phyloP scores from a whole-genome alignment of 1,140 invertebrate genomes.

The Drosophila nebulosa region DNA sequence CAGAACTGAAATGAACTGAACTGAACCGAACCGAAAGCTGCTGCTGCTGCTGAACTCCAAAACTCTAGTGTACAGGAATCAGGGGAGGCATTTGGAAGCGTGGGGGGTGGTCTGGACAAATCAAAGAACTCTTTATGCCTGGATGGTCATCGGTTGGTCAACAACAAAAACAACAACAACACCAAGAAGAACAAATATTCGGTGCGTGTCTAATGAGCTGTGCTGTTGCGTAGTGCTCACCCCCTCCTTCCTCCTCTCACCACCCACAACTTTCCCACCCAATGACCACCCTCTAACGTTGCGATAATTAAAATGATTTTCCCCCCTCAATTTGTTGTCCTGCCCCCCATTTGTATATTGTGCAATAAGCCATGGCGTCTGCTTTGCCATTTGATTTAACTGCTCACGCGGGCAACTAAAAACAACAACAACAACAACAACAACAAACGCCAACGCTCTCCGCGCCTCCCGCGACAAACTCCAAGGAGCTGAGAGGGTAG shows the following conservation, averaged over 20 bases:
- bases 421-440: conserved; percentile 15
- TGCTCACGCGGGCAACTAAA: conserved; percentile 56
- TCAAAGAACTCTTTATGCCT: conserved; percentile 68
- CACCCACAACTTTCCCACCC: background rate
- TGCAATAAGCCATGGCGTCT: conserved; percentile 69
- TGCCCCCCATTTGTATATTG: conserved; percentile 26
- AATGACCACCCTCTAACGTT: conserved; percentile 23
- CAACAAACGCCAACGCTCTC: conserved; percentile 8
- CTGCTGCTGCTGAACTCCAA: too few relatives aligned
- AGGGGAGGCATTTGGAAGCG: background rate
- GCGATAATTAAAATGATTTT: conserved; percentile 65
- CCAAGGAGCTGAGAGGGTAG: too few relatives aligned
- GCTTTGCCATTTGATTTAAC: conserved; percentile 74
- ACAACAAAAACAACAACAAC: conserved; percentile 9
- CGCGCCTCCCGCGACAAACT: background rate
- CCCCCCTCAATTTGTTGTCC: background rate
- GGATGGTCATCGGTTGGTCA: conserved; percentile 51
- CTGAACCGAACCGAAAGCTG: conserved; percentile 6
- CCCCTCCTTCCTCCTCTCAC: background rate
- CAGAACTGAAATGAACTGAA: conserved; percentile 29
- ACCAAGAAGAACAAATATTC: conserved; percentile 50
- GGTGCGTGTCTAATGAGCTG: conserved; percentile 78
- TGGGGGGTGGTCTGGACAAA: conserved; percentile 47
- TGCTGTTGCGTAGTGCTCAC: conserved; percentile 29
- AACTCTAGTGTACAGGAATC: background rate